Percentiles rank a stretch among this genome's conserved stretches.
phyloP scores from a whole-genome alignment of 1,140 invertebrate genomes.

The Musca vetustissima region DNA sequence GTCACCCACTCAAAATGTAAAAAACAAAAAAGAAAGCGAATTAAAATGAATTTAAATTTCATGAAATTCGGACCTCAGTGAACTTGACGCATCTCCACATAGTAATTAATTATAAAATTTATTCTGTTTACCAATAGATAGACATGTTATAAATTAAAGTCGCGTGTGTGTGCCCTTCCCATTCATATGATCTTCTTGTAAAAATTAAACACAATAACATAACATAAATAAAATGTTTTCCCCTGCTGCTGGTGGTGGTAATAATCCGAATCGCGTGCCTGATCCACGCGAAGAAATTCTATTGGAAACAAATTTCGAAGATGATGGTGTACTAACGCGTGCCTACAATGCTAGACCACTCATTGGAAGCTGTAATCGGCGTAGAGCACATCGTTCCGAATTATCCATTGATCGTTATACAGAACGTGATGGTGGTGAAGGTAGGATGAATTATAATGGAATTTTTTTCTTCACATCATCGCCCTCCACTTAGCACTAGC shows the following conservation, averaged over 20 bases:
- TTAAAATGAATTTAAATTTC: too few relatives aligned
- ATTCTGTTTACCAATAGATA: too few relatives aligned
- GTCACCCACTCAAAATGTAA: too few relatives aligned
- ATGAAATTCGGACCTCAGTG: too few relatives aligned
- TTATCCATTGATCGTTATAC: slow-evolving; percentile 54
- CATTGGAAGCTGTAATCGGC: slow-evolving; percentile 36
- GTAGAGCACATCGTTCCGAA: slow-evolving; percentile 47
- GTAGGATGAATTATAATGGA: slow-evolving; percentile 40
- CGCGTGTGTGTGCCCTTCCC: too few relatives aligned
- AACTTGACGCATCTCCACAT: too few relatives aligned
- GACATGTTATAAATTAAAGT: too few relatives aligned
- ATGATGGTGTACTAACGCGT: slow-evolving; percentile 51
- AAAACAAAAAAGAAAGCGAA: too few relatives aligned
- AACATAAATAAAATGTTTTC: slow-evolving; percentile 17
- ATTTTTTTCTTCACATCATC: not conserved
- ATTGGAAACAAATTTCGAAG: slow-evolving; percentile 55
- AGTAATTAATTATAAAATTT: too few relatives aligned
- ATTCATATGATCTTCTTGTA: too few relatives aligned
- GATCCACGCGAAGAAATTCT: slow-evolving; percentile 54
- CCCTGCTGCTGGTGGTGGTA: not conserved
- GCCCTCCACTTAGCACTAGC: not conserved
- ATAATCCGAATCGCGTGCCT: slow-evolving; percentile 47
- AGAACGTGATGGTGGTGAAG: slow-evolving; percentile 46
- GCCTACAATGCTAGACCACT: slow-evolving; percentile 53
- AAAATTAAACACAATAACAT: not conserved